Evolutionary conservation across 1,140 invertebrate species (phyloP).

Genomic region (Drosophila triauraria): DNA sequence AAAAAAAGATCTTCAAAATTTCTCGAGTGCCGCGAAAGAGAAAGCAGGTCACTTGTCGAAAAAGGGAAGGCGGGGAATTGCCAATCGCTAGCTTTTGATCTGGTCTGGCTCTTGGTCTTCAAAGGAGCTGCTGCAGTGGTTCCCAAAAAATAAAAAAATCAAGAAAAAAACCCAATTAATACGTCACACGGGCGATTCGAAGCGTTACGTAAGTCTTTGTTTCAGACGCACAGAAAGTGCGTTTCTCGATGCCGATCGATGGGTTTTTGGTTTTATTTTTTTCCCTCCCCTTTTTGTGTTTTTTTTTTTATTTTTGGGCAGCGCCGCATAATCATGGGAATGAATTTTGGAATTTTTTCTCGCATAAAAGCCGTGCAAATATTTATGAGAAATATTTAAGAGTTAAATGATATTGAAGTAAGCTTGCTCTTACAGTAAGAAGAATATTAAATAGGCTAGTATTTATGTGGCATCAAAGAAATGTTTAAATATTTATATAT

Average conservation of each 20-base stretch:
- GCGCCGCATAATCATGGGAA: slow-evolving; percentile 32
- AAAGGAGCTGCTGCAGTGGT: slow-evolving; percentile 25
- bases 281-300: background rate
- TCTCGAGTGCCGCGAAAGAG: slow-evolving; percentile 62
- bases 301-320: slow-evolving; percentile 3
- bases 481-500: too few relatives aligned
- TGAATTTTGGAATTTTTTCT: slow-evolving; percentile 4
- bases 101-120: slow-evolving; percentile 1
- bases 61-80: slow-evolving; percentile 51
- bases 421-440: background rate
- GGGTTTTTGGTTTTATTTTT: slow-evolving; percentile 1
- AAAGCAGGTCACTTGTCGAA: slow-evolving; percentile 82
- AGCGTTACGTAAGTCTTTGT: slow-evolving; percentile 55
- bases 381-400: background rate
- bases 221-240: slow-evolving; percentile 28
- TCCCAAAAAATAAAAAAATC: slow-evolving; percentile 12
- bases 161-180: slow-evolving; percentile 69
- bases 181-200: slow-evolving; percentile 54
- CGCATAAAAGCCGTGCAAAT: background rate
- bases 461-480: too few relatives aligned
- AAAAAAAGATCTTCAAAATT: slow-evolving; percentile 34
- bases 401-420: background rate
- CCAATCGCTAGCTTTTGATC: slow-evolving; percentile 61
- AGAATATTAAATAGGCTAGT: too few relatives aligned
- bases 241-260: slow-evolving; percentile 39